Evolutionary conservation across 2,888 invertebrate species (phyloP).

Genomic region (Trachelus tabidus): DNA sequence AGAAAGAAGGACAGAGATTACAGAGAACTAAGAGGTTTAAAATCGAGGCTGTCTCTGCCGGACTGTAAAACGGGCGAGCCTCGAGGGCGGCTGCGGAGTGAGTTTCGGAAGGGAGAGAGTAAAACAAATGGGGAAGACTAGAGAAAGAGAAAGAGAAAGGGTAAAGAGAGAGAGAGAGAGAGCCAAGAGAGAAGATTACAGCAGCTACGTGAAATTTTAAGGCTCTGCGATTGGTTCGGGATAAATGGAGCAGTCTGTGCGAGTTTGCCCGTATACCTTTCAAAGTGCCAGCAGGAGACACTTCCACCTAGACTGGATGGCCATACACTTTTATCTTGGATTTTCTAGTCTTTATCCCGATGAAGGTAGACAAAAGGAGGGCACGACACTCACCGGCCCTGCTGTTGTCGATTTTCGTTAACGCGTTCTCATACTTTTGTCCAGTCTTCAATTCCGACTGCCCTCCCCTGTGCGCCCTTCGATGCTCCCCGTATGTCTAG

Average conservation of each 20-base stretch:
- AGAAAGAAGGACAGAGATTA: too few relatives aligned
- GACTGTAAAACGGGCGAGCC: too few relatives aligned
- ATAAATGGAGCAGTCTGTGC: not conserved
- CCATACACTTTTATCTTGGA: too few relatives aligned
- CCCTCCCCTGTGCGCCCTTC: not conserved
- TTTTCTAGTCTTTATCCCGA: too few relatives aligned
- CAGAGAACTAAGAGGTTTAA: too few relatives aligned
- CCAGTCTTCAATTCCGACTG: not conserved
- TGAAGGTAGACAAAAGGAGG: not conserved
- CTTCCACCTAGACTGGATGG: too few relatives aligned
- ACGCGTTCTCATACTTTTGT: not conserved
- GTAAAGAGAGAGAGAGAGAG: not conserved
- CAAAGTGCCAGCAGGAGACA: too few relatives aligned
- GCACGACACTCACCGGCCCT: not conserved
- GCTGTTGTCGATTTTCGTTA: not conserved
- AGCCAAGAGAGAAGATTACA: not conserved
- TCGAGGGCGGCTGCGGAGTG: too few relatives aligned
- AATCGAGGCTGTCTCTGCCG: too few relatives aligned
- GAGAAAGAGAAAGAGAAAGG: not conserved
- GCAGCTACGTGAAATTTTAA: not conserved
- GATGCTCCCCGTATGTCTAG: too few relatives aligned
- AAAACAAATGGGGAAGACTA: not conserved
- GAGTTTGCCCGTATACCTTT: not conserved
- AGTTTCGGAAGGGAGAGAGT: not conserved
- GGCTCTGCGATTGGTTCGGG: not conserved